Percentiles rank a stretch among this genome's conserved stretches.
Evolutionary conservation across 2,888 invertebrate species (phyloP).

Genomic region (Orchesella flavescens): DNA sequence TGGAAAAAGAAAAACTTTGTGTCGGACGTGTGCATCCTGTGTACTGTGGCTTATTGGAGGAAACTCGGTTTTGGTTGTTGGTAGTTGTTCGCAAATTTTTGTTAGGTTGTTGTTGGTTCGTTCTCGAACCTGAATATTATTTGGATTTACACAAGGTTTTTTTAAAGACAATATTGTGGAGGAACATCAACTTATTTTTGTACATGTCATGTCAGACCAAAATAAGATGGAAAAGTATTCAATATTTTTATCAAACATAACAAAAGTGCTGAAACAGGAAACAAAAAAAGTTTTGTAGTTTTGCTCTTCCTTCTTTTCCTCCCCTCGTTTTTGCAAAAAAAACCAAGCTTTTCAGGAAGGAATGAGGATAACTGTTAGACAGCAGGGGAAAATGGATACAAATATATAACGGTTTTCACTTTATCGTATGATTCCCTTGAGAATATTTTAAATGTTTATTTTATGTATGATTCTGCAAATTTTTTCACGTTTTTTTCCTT

Average conservation of each 20-base stretch:
- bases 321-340: not conserved
- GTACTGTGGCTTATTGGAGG: not conserved
- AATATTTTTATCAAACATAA: constrained; percentile 7
- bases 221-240: constrained; percentile 14
- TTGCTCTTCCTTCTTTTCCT: not conserved
- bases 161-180: not conserved
- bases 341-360: not conserved
- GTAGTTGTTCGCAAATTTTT: too few species aligned
- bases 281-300: not conserved
- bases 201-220: constrained; percentile 16
- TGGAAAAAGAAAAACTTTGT: constrained; percentile 3
- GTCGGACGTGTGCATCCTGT: constrained; percentile 9
- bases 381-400: not conserved
- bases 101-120: not conserved
- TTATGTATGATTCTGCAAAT: constrained; percentile 43
- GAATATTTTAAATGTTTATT: constrained; percentile 43
- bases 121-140: constrained; percentile 15
- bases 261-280: not conserved
- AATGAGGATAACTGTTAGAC: not conserved
- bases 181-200: constrained; percentile 1
- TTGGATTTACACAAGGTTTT: not conserved
- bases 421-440: constrained; percentile 38
- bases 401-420: constrained; percentile 35
- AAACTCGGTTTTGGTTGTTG: not conserved
- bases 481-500: constrained; percentile 6